Percentiles rank a stretch among this genome's conserved stretches.
phyloP scores from a whole-genome alignment of 1,140 invertebrate genomes.

The Meloidogyne floridensis region DNA sequence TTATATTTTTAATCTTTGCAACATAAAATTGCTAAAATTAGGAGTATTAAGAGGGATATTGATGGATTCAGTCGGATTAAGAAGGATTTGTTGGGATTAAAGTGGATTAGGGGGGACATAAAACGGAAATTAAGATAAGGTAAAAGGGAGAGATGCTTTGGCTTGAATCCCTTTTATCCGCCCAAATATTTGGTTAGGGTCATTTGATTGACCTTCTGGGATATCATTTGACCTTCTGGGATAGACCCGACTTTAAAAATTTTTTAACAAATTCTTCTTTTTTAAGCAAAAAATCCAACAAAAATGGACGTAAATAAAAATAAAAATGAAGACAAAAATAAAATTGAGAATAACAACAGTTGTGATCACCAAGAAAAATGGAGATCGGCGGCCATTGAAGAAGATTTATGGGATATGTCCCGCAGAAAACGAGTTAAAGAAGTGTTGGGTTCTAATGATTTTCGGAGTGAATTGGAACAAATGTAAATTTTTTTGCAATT shows the following conservation, averaged over 20 bases:
- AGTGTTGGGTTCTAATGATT: slow-evolving; percentile 91
- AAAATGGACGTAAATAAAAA: not conserved
- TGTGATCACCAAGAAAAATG: slow-evolving; percentile 67
- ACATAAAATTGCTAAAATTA: no score
- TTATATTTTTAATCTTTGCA: no score
- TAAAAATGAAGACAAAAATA: not conserved
- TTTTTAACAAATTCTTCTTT: not conserved
- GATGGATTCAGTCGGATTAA: no score
- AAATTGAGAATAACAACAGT: slow-evolving; percentile 69
- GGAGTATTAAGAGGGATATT: no score
- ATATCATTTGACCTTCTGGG: no score
- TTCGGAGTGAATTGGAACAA: slow-evolving; percentile 89
- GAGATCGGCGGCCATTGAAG: slow-evolving; percentile 69
- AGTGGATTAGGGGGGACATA: no score
- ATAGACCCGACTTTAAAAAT: not conserved
- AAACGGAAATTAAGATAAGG: no score
- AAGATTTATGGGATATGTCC: slow-evolving; percentile 62
- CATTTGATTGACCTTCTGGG: no score
- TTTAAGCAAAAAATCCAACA: not conserved
- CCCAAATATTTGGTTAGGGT: no score
- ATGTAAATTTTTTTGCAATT: not conserved
- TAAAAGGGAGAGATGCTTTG: no score
- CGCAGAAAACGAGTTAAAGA: slow-evolving; percentile 58
- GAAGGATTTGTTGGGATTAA: no score
- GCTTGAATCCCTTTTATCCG: no score